Conservation (phyloP, 2,113 vertebrate genomes). For the Argyrosomus japonicus region DNA sequence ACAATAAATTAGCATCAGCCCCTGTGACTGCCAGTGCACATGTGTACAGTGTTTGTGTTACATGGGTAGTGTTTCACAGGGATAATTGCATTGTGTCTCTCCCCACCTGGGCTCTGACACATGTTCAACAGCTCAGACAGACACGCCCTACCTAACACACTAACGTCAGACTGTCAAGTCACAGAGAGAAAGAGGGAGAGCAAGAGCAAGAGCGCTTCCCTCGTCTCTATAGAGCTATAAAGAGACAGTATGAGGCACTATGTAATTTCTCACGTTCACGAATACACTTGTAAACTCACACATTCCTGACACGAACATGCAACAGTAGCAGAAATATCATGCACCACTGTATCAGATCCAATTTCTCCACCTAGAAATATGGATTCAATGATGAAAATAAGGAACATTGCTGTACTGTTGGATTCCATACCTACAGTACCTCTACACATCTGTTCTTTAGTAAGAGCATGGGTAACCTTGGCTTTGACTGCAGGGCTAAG, state of each 20-base stretch:
- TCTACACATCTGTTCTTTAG: conserved; percentile 44
- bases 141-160: conserved; percentile 66
- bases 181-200: conserved; percentile 20
- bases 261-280: conserved; percentile 23
- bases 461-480: conserved; percentile 40
- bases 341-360: not conserved
- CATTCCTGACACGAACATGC: not conserved
- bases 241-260: conserved; percentile 18
- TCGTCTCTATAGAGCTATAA: conserved; percentile 10
- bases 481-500: conserved; percentile 20
- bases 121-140: conserved; percentile 74
- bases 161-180: conserved; percentile 45
- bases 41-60: conserved; percentile 66
- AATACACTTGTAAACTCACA: conserved; percentile 2
- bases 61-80: conserved; percentile 67
- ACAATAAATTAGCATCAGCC: conserved; percentile 81
- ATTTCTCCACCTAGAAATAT: not conserved
- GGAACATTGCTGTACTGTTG: conserved; percentile 10
- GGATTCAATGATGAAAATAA: conserved; percentile 20
- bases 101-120: conserved; percentile 78
- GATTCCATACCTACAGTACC: conserved; percentile 20
- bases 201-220: not conserved
- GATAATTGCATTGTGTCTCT: conserved; percentile 78
- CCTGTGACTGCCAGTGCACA: conserved; percentile 47
- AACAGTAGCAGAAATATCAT: not conserved